These are phyloP conservation scores for Thalpophila matura DNA, from an alignment of 2,888 invertebrate genomes.

Conservation along the genomic window DNA sequence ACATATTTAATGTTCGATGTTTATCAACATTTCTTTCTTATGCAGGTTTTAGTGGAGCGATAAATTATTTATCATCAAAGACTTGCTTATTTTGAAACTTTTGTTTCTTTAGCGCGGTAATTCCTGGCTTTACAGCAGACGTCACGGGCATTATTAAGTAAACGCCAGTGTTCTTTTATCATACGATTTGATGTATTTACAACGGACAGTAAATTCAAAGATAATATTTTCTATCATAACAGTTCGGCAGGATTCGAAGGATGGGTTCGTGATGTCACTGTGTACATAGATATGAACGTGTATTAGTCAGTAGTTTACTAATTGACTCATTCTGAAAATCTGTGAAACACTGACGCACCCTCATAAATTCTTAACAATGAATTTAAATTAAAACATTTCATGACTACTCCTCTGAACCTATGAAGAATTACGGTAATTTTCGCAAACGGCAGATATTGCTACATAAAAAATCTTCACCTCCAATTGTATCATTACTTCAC, in stretches of 20 bases:
- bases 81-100: conserved; percentile 87
- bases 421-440: too few species aligned
- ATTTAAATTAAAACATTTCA: conserved; percentile 48
- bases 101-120: conserved; percentile 81
- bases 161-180: conserved; percentile 74
- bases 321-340: conserved; percentile 81
- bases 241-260: conserved; percentile 76
- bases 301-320: conserved; percentile 75
- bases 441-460: conserved; percentile 4
- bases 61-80: conserved; percentile 91
- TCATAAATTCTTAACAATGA: conserved; percentile 58
- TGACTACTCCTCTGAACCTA: conserved; percentile 7
- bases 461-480: conserved; percentile 23
- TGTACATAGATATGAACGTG: conserved; percentile 51
- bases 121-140: conserved; percentile 76
- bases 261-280: conserved; percentile 81
- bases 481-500: conserved; percentile 7
- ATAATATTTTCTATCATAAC: conserved; percentile 74
- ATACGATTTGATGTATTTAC: conserved; percentile 71
- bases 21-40: conserved; percentile 91
- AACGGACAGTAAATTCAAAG: conserved; percentile 70
- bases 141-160: conserved; percentile 81
- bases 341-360: conserved; percentile 75
- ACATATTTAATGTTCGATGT: conserved; percentile 91
- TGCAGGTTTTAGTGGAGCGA: conserved; percentile 88